Percentiles rank a stretch among this genome's conserved stretches.
Evolutionary conservation across 2,888 invertebrate genomes (phyloP).

Genomic region (Scaptomyza polygonia): DNA sequence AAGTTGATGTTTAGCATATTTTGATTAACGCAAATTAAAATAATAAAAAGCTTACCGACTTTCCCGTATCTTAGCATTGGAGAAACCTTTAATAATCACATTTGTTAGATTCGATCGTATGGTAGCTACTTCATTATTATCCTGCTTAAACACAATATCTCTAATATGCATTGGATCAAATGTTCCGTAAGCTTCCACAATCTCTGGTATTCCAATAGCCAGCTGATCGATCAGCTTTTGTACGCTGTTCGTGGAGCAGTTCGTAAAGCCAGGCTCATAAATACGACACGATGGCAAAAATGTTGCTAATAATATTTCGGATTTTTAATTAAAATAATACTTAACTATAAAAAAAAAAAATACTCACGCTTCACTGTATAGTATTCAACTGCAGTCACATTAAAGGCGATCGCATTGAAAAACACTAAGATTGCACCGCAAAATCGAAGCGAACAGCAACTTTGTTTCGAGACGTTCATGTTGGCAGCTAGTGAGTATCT

Average conservation of each 20-base stretch:
- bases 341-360: not conserved
- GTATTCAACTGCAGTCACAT: conserved; percentile 52
- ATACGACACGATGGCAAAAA: conserved; percentile 86
- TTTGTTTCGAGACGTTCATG: conserved; percentile 38
- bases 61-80: conserved; percentile 86
- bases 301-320: not conserved
- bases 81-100: conserved; percentile 88
- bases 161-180: conserved; percentile 88
- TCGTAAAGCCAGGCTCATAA: conserved; percentile 87
- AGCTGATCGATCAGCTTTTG: conserved; percentile 86
- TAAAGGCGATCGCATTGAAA: conserved; percentile 22
- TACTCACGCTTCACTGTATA: conserved; percentile 72
- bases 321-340: not conserved
- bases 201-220: conserved; percentile 83
- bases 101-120: conserved; percentile 89
- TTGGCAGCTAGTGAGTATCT: conserved; percentile 29
- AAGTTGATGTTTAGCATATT: not conserved
- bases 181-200: conserved; percentile 85
- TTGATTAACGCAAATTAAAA: not conserved
- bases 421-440: conserved; percentile 16
- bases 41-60: conserved; percentile 85
- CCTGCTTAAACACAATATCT: conserved; percentile 88
- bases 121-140: conserved; percentile 89
- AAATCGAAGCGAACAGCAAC: conserved; percentile 7
- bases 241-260: conserved; percentile 87